Base-by-base conservation (phyloP, 2,888 invertebrate species). In the Drepana falcataria region DNA sequence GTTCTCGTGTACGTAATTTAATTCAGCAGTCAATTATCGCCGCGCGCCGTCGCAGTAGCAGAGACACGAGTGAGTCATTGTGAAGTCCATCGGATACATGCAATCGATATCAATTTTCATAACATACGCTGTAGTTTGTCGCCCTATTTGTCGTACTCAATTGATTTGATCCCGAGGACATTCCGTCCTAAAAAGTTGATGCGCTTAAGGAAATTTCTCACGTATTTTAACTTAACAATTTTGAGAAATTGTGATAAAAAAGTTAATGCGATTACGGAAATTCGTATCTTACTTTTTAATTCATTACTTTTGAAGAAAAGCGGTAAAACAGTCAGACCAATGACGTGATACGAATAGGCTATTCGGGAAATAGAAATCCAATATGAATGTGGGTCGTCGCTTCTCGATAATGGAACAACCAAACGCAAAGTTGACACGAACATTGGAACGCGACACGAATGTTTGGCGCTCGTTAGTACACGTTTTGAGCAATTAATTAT, bases 1-100 rank as follows among this genome's bases (percentile, higher is more conserved):
- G 85, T 84, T 80, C 73, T 66, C 75, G 64, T 77, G 77, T 21
- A 21, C 21, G 21, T 75, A 83, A 82, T 82, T 81, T 73, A 78
- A 81, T 81, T 75, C 79, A 75, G 71, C 70, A 64, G 66, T 66
- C 70, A 71, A 73, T 76, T 77, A 74, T 76, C 62, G 68, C 62
- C 61, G 64, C 76, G 21, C 21, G 21, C 21, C 21, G 21, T 21
- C 21, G 21, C 21, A 21, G 21, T 73, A 75, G 67, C 61, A 60
- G 68, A 71, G 63, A 63, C 2, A 7, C 68, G 62, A 76, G 72
- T 85, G 83, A 85, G 65, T 85, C 81, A 85, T 72, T 70, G 67
- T 64, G 52, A 58, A 55, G 59, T 62, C 59, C 59, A 65, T 67
- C 9, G 9, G 9, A 44, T 44, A 9, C 9, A 44, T 44, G 44